Conservation (phyloP, 2,888 invertebrate species). For the Barypeithes pellucidus region DNA sequence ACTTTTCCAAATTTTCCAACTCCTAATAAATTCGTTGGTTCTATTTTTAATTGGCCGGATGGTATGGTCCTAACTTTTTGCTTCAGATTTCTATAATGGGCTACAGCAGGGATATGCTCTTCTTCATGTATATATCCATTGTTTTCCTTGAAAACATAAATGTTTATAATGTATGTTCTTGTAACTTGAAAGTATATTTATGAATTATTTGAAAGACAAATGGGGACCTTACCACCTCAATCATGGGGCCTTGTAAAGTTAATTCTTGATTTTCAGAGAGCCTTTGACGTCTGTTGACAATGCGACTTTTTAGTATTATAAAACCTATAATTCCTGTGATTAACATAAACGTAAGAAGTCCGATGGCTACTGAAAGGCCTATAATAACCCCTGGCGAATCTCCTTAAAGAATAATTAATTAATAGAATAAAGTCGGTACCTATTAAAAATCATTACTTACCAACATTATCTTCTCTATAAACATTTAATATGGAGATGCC, state of each 20-base stretch:
- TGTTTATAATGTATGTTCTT: neutral
- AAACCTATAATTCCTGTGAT: constrained; percentile 77
- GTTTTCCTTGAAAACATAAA: constrained; percentile 74
- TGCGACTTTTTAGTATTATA: constrained; percentile 74
- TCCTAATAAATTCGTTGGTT: constrained; percentile 78
- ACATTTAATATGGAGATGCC: constrained; percentile 73
- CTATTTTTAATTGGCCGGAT: constrained; percentile 81
- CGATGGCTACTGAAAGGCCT: constrained; percentile 77
- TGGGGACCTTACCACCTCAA: constrained; percentile 75
- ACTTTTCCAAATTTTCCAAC: constrained; percentile 86
- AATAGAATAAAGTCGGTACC: neutral
- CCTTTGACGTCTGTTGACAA: constrained; percentile 70
- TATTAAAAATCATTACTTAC: constrained; percentile 24
- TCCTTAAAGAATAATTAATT: constrained; percentile 58
- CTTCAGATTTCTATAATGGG: constrained; percentile 83
- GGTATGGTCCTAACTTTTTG: constrained; percentile 84
- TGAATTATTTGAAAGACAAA: too few relatives aligned
- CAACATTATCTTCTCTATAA: constrained; percentile 64
- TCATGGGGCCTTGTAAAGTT: constrained; percentile 85
- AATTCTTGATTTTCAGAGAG: constrained; percentile 78
- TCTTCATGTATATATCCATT: constrained; percentile 85
- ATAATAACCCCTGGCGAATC: constrained; percentile 70
- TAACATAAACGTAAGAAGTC: constrained; percentile 79
- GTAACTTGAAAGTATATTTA: neutral
- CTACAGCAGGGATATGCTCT: constrained; percentile 74